Evolutionary conservation across 2,113 vertebrate genomes (phyloP).

Genomic region (Lasiurus borealis): DNA sequence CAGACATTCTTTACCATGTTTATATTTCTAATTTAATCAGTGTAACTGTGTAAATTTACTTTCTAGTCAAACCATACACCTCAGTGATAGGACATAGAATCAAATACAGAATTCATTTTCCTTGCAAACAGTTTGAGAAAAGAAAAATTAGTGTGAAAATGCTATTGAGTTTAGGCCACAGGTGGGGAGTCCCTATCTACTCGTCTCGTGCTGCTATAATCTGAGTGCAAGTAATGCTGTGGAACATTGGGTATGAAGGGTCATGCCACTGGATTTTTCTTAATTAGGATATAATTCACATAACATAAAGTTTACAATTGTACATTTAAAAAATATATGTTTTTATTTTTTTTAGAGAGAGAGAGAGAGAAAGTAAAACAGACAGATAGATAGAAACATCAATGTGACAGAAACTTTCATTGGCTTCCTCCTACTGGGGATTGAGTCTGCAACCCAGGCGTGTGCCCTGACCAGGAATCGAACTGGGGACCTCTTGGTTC

Average conservation of each 20-base stretch:
- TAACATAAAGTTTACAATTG: neutral
- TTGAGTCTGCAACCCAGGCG: too few relatives aligned
- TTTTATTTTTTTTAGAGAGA: too few relatives aligned
- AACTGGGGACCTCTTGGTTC: too few relatives aligned
- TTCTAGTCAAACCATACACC: conserved; percentile 68
- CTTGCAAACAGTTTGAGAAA: conserved; percentile 25
- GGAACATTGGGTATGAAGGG: neutral
- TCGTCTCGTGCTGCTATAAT: neutral
- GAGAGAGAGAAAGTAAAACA: too few relatives aligned
- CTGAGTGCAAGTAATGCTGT: neutral
- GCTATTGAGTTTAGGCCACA: neutral
- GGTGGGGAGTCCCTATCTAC: neutral
- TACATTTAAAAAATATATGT: too few relatives aligned
- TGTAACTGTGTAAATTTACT: conserved; percentile 65
- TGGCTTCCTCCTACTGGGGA: too few relatives aligned
- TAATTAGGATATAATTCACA: neutral
- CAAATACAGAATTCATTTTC: conserved; percentile 61
- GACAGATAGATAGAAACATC: too few relatives aligned
- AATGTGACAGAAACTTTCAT: too few relatives aligned
- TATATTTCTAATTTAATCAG: conserved; percentile 40
- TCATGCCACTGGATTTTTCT: neutral
- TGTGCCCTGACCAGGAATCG: too few relatives aligned
- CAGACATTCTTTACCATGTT: neutral
- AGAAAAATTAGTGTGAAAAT: conserved; percentile 40
- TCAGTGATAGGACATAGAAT: conserved; percentile 30